Evolutionary conservation across 2,797 vertebrate species (phyloP), one percentile per base, ranked within the genome.

Genomic region (Malurus leucopterus): DNA sequence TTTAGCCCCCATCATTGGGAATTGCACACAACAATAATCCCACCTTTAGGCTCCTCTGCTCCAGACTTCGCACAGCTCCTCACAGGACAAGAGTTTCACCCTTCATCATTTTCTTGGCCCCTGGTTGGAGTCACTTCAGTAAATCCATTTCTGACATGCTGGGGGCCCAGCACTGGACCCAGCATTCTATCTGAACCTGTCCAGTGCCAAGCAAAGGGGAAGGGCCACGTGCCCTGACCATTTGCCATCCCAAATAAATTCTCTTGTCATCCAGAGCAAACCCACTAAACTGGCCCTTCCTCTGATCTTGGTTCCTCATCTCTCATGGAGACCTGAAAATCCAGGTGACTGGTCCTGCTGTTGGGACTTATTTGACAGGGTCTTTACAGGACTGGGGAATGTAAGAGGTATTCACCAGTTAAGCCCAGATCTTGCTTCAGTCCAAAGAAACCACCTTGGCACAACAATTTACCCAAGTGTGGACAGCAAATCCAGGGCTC

Each of bases 21-120:
- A 50, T 43, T 59, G 32, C 7, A 61, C 0, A 1, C 1, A 43
- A 17, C 4, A 0, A 23, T 46, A 81, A 73, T 11, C 14, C 24
- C 24, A 59, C 6, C 29, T n/a, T 12, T 54, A 50, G 9, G 20
- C 10, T 59, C 51, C 53, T 38, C 10, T 88, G 17, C 38, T 61
- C 29, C 34, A 50, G 13, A 19, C 4, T 43, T 69, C 46, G 16
- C 32, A 63, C 7, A 4, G 23, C 26, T 59, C 20, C 46, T 62
- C 2, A 1, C 34, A 50, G 32, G 20, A 55, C 22, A 50, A 41
- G 21, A 41, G 15, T 4, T 69, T 22, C 57, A 19, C 9, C 41
- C 15, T 64, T 51, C 29, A 47, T 10, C 23, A 69, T 16, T 44
- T 64, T 32, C 51, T 23, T 38, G n/a, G 21, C 19, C 38, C 34